Evolutionary conservation across 2,888 invertebrate genomes (phyloP), one percentile per base, ranked within the genome.

Genomic region (Deilephila porcellus): DNA sequence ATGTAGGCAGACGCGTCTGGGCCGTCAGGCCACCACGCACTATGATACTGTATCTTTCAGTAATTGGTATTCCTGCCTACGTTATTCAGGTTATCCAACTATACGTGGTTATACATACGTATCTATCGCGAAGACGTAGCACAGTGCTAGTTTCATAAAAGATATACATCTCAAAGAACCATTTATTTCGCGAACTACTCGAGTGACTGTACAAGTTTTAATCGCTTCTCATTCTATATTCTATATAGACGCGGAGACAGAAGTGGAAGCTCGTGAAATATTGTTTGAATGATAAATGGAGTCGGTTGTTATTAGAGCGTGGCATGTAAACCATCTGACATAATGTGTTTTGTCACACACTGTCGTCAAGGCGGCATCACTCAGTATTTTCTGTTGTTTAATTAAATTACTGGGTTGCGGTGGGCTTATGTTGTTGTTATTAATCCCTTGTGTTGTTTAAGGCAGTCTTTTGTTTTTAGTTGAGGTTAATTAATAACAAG

Each of bases 241-340:
- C 71, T 52, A 63, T 62, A 34, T 62, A 70, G 70, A 34, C 52
- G 53, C 70, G 60, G 70, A 71, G 75, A 77, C 74, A 76, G 77
- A 84, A 78, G 82, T 80, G 82, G 81, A 79, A 83, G 84, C 84
- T 85, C 84, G 82, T 85, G 86, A 89, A 86, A 86, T 87, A 88
- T 86, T 86, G 85, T 87, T 83, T 77, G 79, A 80, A 85, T 89
- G 89, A 90, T 88, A 86, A 88, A 89, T 89, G 85, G 83, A 83
- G 80, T 81, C 76, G 32, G 77, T 45, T 77, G 82, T 87, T 86
- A 88, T 86, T 86, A 87, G 79, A 82, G 78, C 82, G 82, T 76
- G 79, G 78, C 79, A 81, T 83, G 84, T 82, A 80, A 83, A 83
- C 81, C 77, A 80, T 83, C 74, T 79, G 79, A 74, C 74, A 75